Percentiles rank a stretch among this genome's conserved stretches.
Conservation (phyloP, 2,113 vertebrate species). For the Parus major region DNA sequence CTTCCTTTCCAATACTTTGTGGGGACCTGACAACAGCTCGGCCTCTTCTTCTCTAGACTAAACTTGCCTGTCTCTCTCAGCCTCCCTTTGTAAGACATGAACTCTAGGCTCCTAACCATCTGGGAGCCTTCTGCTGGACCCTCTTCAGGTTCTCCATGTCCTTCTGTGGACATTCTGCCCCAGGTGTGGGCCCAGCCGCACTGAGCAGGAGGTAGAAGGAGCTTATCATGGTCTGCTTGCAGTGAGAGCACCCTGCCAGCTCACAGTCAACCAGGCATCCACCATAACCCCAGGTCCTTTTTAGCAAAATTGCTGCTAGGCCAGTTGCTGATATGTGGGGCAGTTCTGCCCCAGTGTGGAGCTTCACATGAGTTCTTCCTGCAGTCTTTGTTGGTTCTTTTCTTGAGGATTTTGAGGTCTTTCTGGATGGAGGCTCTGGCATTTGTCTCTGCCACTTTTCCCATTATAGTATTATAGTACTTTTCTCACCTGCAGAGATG, state of each 20-base stretch:
- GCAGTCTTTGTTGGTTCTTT: neutral
- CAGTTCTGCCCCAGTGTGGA: neutral
- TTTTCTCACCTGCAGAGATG: neutral
- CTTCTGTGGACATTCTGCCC: neutral
- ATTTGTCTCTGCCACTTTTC: neutral
- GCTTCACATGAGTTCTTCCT: neutral
- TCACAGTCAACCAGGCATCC: neutral
- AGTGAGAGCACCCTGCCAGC: neutral
- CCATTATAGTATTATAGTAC: neutral
- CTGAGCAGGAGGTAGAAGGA: neutral
- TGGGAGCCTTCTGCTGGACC: neutral
- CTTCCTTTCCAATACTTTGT: neutral
- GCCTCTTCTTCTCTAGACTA: neutral
- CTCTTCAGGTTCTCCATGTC: neutral
- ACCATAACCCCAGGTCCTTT: neutral
- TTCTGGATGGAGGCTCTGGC: neutral
- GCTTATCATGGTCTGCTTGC: neutral
- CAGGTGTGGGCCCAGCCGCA: neutral
- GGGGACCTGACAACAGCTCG: neutral
- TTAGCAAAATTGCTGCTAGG: neutral
- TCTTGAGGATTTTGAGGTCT: neutral
- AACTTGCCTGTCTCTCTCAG: neutral
- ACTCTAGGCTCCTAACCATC: neutral
- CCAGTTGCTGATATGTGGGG: neutral
- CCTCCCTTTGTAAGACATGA: neutral